Percentiles rank a stretch among this genome's conserved stretches.
Conservation (phyloP, 2,797 vertebrate genomes). For the Miichthys miiuy region DNA sequence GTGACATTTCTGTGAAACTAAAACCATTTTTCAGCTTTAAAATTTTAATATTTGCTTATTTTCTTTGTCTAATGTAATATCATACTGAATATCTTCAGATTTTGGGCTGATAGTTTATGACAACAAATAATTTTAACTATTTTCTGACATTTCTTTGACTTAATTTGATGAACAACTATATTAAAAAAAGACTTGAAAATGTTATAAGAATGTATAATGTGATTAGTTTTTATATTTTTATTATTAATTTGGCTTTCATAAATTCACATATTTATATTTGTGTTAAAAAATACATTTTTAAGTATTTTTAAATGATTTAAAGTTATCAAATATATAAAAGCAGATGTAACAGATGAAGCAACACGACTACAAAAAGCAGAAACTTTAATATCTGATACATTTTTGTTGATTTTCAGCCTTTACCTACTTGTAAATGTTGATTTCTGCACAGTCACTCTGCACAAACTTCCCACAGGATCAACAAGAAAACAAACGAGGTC, state of each 20-base stretch:
- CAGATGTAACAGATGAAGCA: too few relatives aligned
- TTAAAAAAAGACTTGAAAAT: neutral
- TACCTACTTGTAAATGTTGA: slow-evolving; percentile 2
- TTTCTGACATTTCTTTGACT: too few relatives aligned
- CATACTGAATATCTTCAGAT: neutral
- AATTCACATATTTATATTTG: neutral
- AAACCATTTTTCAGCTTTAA: neutral
- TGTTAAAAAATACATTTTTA: neutral
- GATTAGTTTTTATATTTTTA: neutral
- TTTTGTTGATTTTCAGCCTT: neutral
- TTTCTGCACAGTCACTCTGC: neutral
- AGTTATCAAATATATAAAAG: too few relatives aligned
- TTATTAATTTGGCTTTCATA: neutral
- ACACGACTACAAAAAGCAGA: too few relatives aligned
- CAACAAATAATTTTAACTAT: too few relatives aligned
- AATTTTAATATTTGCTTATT: neutral
- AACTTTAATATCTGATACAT: too few relatives aligned
- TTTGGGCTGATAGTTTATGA: too few relatives aligned
- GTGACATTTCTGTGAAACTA: too few relatives aligned
- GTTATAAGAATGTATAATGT: neutral
- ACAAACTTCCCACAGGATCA: neutral
- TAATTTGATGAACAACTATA: too few relatives aligned
- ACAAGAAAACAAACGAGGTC: neutral
- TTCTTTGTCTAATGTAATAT: neutral
- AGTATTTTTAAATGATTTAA: too few relatives aligned